Evolutionary conservation across 2,113 vertebrate genomes (phyloP).

Genomic region (Sinocyclocheilus anshuiensis): DNA sequence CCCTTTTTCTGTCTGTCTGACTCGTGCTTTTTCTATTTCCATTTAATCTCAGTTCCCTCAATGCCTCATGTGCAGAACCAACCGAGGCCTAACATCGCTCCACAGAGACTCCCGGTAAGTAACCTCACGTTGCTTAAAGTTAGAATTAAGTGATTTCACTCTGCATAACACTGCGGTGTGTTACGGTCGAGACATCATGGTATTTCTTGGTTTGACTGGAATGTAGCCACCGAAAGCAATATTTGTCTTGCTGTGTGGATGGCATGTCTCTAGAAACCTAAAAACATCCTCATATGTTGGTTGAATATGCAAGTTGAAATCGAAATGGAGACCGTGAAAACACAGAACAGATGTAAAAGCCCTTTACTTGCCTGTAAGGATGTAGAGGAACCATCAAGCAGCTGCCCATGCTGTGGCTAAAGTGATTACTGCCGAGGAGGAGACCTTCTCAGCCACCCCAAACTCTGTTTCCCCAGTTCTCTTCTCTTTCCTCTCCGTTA

Average conservation of each 20-base stretch:
- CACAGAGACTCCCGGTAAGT: slow-evolving; percentile 98
- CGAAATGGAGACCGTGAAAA: slow-evolving; percentile 25
- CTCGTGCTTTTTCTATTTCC: slow-evolving; percentile 4
- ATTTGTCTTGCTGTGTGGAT: slow-evolving; percentile 18
- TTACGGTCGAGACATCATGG: neutral
- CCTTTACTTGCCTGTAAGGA: slow-evolving; percentile 6
- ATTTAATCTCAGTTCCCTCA: slow-evolving; percentile 90
- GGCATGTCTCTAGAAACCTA: neutral
- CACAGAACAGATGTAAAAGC: slow-evolving; percentile 33
- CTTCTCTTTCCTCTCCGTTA: neutral
- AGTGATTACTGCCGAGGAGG: slow-evolving; percentile 30
- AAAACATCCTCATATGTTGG: neutral
- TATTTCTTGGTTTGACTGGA: neutral
- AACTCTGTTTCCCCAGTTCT: neutral
- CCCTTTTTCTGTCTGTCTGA: slow-evolving; percentile 22
- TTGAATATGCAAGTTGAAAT: slow-evolving; percentile 14
- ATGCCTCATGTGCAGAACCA: slow-evolving; percentile 93
- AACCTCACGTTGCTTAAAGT: slow-evolving; percentile 64
- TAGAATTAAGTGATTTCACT: slow-evolving; percentile 27
- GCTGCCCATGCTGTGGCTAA: slow-evolving; percentile 8
- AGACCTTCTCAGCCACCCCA: neutral
- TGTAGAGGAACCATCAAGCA: slow-evolving; percentile 12
- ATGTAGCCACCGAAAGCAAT: neutral
- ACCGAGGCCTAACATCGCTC: slow-evolving; percentile 90
- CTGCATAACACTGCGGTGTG: neutral